Base-by-base conservation (phyloP, 2,888 invertebrate species). In the Synergus gifuensis region DNA sequence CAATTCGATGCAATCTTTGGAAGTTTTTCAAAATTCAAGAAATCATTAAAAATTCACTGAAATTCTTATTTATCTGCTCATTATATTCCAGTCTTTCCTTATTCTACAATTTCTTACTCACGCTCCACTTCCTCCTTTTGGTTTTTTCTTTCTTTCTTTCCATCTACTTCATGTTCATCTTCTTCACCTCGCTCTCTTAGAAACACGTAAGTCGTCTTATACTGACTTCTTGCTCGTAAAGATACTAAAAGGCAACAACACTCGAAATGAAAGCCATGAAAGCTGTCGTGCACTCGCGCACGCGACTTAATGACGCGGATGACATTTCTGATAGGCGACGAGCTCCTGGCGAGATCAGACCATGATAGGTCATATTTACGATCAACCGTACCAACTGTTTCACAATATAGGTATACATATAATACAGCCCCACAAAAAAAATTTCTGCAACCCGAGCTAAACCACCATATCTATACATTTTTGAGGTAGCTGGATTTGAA, bases 291-390 rank as follows among this genome's bases (percentile, higher is more conserved):
- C 42, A 42, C 69, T 77, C 64, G 79, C 78, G 81, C 81, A 82
- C 81, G 81, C 81, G 81, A 82, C 81, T 82, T 64, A 49, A 60
- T 63, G 73, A 77, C 62, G 63, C 60, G 76, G 66, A 80, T 77
- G 76, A 78, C 67, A 78, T 49, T 79, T 67, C 76, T 81, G 77
- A 77, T 67, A 46, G 58, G 78, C 3, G 76, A 40, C 62, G 64
- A 73, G 54, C 69, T 73, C 42, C 76, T 73, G 54, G 76, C 49
- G 54, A 66, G 78, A 82, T 82, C 79, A 69, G 18, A 60, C 49
- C 66, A 18, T 77, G 81, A 82, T 82, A 79, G 73, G 62, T 79
- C 73, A 76, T 77, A 67, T 46, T 54, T 73, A 54, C 49, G 49
- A 73, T 73, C 18, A 22, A 22, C 22, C 22, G 22, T 22, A 22